Evolutionary conservation across 2,113 vertebrate genomes (phyloP).

Genomic region (Gymnobelideus leadbeateri): DNA sequence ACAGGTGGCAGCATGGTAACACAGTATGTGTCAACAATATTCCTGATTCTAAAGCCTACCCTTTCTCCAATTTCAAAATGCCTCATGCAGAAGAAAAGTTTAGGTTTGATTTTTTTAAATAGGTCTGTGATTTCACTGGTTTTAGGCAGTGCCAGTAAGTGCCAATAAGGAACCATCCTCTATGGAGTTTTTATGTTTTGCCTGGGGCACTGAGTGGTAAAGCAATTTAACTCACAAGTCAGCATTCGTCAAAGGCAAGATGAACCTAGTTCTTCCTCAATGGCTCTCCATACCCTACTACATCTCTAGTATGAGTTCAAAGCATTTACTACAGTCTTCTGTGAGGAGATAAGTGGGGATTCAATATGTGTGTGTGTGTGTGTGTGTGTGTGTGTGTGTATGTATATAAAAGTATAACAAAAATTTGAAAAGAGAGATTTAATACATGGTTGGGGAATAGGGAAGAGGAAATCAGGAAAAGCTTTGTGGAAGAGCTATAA

Average conservation of each 20-base stretch:
- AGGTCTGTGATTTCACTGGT: background rate
- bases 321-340: background rate
- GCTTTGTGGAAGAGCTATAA: background rate
- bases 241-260: background rate
- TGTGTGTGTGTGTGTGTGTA: too few species aligned
- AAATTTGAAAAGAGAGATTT: too few species aligned
- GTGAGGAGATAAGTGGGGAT: background rate
- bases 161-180: background rate
- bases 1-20: background rate
- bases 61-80: background rate
- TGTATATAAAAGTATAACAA: background rate
- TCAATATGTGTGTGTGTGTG: too few species aligned
- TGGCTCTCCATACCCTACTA: background rate
- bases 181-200: background rate
- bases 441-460: too few species aligned
- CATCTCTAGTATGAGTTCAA: background rate
- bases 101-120: background rate
- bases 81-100: background rate
- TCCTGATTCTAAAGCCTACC: background rate
- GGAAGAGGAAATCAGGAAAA: too few species aligned
- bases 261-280: background rate
- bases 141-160: background rate
- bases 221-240: background rate
- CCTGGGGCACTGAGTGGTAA: background rate
- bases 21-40: background rate